These are phyloP conservation scores for Mungos mungo DNA, from an alignment of 2,113 vertebrate genomes.

Conservation along the genomic window DNA sequence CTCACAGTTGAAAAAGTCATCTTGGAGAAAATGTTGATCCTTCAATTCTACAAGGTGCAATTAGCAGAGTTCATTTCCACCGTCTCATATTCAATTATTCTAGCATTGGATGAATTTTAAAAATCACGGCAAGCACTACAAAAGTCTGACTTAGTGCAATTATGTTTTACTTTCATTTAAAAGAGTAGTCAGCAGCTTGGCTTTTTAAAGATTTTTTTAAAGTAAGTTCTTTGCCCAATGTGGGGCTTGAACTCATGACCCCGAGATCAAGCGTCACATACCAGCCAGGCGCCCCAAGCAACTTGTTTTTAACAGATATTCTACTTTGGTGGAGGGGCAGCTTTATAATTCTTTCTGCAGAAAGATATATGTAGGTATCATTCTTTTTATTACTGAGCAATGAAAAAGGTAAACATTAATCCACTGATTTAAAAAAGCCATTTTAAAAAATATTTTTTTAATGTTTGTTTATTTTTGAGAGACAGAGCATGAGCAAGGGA, in stretches of 20 bases:
- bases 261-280: background rate
- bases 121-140: slow-evolving; percentile 18
- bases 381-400: slow-evolving; percentile 32
- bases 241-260: background rate
- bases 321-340: background rate
- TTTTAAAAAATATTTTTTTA: no score
- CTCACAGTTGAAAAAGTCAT: background rate
- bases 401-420: background rate
- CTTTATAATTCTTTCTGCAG: slow-evolving; percentile 26
- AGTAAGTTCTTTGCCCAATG: background rate
- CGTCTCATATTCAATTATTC: slow-evolving; percentile 20
- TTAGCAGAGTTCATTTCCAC: slow-evolving; percentile 16
- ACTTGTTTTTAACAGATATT: slow-evolving; percentile 33
- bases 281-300: background rate
- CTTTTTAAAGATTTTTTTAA: background rate
- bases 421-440: background rate
- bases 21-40: background rate
- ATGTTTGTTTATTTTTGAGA: no score
- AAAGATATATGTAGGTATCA: background rate
- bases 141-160: background rate
- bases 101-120: slow-evolving; percentile 35
- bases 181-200: background rate
- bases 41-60: background rate
- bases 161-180: slow-evolving; percentile 20
- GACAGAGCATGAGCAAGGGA: no score